phyloP scores from a whole-genome alignment of 2,797 vertebrate genomes.

The Dermochelys coriacea region DNA sequence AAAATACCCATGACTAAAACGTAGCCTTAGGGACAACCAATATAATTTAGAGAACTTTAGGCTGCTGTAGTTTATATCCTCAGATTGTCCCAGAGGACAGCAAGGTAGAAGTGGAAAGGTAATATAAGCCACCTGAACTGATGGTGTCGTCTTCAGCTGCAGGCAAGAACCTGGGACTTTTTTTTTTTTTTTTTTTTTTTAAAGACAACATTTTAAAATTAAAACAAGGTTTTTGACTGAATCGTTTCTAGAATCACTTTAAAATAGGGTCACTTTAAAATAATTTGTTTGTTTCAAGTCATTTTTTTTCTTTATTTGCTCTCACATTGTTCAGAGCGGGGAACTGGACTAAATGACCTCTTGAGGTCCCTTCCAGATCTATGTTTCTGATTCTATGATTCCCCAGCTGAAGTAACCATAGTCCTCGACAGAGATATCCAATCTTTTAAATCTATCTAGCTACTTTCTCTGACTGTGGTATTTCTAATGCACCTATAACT shows the following conservation, averaged over 20 bases:
- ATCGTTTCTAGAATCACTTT: not conserved
- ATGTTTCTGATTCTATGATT: no score
- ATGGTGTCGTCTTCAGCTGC: not conserved
- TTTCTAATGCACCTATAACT: not conserved
- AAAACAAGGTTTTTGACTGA: no score
- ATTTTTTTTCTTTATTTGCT: not conserved
- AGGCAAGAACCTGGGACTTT: not conserved
- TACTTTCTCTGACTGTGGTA: not conserved
- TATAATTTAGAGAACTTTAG: not conserved
- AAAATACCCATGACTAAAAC: no score
- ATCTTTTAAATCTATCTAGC: not conserved
- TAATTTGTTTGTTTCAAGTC: no score
- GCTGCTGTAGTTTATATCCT: not conserved
- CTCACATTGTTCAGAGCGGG: not conserved
- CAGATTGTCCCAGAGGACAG: not conserved
- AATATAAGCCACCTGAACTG: not conserved
- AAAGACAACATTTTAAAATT: not conserved
- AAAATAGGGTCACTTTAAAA: no score
- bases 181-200: not conserved
- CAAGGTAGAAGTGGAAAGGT: not conserved
- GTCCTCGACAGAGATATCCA: not conserved
- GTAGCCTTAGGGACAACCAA: fast-evolving
- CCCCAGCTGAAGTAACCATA: not conserved
- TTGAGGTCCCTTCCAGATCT: no score
- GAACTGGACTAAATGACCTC: no score